phyloP scores from a whole-genome alignment of 1,140 invertebrate species.

The Lordiphosa stackelbergi region DNA sequence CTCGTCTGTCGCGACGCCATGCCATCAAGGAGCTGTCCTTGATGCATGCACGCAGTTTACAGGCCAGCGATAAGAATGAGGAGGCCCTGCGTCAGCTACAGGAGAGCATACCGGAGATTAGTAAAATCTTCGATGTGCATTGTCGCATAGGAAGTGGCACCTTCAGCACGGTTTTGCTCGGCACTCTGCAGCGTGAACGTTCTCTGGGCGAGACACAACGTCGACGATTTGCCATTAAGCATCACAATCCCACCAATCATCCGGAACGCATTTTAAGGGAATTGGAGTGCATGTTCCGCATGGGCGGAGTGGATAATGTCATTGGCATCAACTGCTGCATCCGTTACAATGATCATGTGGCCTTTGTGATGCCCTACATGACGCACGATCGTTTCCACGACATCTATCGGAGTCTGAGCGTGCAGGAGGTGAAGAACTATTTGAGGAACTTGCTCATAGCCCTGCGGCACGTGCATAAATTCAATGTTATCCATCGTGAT shows the following conservation, averaged over 20 bases:
- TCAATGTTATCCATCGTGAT: conserved; percentile 93
- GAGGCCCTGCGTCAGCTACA: conserved; percentile 78
- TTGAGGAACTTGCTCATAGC: conserved; percentile 90
- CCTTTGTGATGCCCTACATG: conserved; percentile 95
- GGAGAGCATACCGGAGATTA: conserved; percentile 80
- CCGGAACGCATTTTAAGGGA: conserved; percentile 86
- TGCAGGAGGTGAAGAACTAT: conserved; percentile 86
- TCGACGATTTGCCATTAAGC: conserved; percentile 86
- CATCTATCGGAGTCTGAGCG: conserved; percentile 83
- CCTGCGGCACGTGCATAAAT: conserved; percentile 87
- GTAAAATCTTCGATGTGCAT: conserved; percentile 83
- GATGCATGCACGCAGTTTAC: conserved; percentile 31
- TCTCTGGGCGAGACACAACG: conserved; percentile 77
- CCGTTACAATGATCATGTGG: conserved; percentile 87
- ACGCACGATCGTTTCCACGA: conserved; percentile 85
- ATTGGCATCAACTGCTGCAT: conserved; percentile 89
- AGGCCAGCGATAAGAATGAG: conserved; percentile 44
- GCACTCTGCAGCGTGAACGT: conserved; percentile 81
- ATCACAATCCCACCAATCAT: conserved; percentile 90
- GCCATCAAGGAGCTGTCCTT: conserved; percentile 37
- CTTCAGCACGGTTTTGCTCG: conserved; percentile 89
- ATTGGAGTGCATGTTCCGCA: conserved; percentile 86
- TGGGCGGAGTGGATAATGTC: conserved; percentile 88
- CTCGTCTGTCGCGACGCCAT: conserved; percentile 30
- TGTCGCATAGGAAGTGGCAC: conserved; percentile 88